A percentile compares a stretch with the other conserved stretches of the same genome.
These are phyloP conservation scores for Trichonephila inaurata DNA, from an alignment of 1,140 invertebrate genomes.

Conservation along the genomic window DNA sequence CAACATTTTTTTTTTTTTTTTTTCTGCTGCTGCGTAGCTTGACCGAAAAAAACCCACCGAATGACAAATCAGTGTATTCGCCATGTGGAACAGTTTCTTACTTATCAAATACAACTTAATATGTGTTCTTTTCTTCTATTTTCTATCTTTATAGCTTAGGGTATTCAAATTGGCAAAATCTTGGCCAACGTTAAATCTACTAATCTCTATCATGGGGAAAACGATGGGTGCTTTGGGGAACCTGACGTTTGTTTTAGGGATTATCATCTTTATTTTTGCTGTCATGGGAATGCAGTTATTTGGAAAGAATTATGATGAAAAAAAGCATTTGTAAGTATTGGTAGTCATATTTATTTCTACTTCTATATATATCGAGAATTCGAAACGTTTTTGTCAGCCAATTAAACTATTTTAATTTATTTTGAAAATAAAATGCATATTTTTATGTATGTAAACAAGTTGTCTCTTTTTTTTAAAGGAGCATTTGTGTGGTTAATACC, in stretches of 20 bases:
- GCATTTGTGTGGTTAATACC: no score
- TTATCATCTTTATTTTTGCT: constrained; percentile 99
- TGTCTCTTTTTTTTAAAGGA: no score
- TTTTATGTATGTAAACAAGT: no score
- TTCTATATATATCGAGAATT: no score
- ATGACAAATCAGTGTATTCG: no score
- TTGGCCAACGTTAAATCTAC: constrained; percentile 98
- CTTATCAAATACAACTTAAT: neutral
- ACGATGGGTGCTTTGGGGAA: constrained; percentile 98
- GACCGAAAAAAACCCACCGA: no score
- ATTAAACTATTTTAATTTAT: neutral
- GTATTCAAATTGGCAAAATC: constrained; percentile 99
- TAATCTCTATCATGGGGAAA: constrained; percentile 99
- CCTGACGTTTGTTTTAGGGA: constrained; percentile 97
- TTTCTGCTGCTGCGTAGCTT: no score
- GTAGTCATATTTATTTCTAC: no score
- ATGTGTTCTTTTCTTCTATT: neutral
- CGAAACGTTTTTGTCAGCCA: neutral
- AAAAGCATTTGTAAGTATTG: constrained; percentile 82
- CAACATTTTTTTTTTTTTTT: no score
- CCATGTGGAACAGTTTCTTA: no score
- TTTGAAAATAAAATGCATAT: no score
- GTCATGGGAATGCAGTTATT: constrained; percentile 99
- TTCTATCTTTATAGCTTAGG: constrained; percentile 89
- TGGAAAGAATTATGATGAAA: constrained; percentile 91